These are phyloP conservation scores for Indicator maculatus DNA, from an alignment of 2,113 vertebrate species.

Conservation along the genomic window DNA sequence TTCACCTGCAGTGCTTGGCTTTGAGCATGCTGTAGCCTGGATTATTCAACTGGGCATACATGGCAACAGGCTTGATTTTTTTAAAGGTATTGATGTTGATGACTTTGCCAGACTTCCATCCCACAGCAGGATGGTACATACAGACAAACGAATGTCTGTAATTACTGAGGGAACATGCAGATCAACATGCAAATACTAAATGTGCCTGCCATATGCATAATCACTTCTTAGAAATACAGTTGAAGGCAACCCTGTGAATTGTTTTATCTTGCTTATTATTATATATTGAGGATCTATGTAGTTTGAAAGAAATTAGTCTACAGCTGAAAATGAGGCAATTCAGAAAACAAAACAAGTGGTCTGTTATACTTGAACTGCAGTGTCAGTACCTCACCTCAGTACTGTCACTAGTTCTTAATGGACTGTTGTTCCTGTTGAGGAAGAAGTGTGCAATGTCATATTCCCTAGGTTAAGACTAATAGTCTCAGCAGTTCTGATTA, in stretches of 20 bases:
- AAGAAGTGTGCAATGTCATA: neutral
- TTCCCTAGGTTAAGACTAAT: neutral
- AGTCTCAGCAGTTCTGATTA: neutral
- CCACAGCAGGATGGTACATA: neutral
- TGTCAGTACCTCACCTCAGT: neutral
- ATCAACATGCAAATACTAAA: neutral
- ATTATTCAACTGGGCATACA: neutral
- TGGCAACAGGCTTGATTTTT: neutral
- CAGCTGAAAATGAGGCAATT: neutral
- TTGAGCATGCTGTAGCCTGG: neutral
- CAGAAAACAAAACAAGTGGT: neutral
- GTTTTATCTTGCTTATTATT: neutral
- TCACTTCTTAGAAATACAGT: neutral
- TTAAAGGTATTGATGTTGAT: accelerated
- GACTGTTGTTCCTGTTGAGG: neutral
- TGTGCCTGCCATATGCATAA: neutral
- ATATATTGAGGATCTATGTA: neutral
- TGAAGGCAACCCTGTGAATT: neutral
- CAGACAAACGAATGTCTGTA: neutral
- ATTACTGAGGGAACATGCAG: neutral
- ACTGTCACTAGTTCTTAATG: neutral
- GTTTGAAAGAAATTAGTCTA: neutral
- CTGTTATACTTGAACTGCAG: neutral
- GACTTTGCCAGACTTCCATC: neutral
- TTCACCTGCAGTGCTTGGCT: neutral